Evolutionary conservation across 2,888 invertebrate genomes (phyloP).

Genomic region (Diogma glabrata): DNA sequence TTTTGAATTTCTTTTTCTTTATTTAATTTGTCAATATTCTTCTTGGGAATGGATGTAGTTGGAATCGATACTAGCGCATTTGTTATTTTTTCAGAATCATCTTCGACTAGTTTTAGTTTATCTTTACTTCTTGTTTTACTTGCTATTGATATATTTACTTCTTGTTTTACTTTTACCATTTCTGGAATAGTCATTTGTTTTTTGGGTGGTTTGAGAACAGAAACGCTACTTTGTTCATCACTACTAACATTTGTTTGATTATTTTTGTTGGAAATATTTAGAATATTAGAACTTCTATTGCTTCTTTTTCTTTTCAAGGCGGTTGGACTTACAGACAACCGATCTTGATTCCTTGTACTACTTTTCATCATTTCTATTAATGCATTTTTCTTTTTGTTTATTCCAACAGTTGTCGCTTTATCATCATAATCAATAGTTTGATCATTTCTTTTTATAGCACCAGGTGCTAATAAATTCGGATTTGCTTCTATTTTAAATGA

Average conservation of each 20-base stretch:
- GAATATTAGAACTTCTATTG: neutral
- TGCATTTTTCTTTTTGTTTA: constrained; percentile 28
- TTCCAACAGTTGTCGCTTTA: neutral
- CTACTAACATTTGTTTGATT: constrained; percentile 10
- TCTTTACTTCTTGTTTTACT: constrained; percentile 11
- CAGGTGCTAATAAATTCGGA: neutral
- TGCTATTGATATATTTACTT: constrained; percentile 7
- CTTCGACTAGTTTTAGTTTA: constrained; percentile 19
- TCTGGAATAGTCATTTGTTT: constrained; percentile 36
- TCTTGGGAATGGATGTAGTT: constrained; percentile 1
- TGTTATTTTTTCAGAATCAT: constrained; percentile 23
- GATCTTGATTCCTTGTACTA: neutral
- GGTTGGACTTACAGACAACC: constrained; percentile 1
- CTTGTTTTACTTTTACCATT: constrained; percentile 28
- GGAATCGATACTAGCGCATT: constrained; percentile 8
- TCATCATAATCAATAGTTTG: constrained; percentile 19
- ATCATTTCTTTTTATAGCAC: constrained; percentile 19
- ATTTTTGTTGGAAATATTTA: too few relatives aligned
- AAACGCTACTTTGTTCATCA: constrained; percentile 13
- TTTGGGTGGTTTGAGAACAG: constrained; percentile 15
- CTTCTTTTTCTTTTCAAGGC: constrained; percentile 4
- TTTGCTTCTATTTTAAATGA: neutral
- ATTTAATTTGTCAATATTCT: neutral
- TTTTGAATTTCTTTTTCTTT: neutral
- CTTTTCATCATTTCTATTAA: constrained; percentile 25